Conservation (phyloP, 2,113 vertebrate species). For the Pseudorhombus dupliciocellatus region DNA sequence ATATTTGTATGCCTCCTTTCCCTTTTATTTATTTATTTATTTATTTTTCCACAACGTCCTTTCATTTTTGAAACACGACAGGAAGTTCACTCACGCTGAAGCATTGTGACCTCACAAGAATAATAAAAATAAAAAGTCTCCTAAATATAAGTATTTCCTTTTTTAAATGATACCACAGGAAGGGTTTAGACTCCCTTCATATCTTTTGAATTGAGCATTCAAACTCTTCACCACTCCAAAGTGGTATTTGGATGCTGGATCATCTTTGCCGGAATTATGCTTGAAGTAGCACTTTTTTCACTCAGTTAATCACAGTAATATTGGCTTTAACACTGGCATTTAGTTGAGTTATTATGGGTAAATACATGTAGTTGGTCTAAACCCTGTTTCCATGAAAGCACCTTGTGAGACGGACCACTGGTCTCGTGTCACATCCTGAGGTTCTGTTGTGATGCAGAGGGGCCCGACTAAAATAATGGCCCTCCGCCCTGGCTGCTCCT, state of each 20-base stretch:
- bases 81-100: not conserved
- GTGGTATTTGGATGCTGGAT: too few relatives aligned
- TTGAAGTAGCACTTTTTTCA: not conserved
- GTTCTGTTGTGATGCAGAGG: not conserved
- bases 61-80: not conserved
- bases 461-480: not conserved
- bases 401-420: not conserved
- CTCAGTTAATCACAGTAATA: too few relatives aligned
- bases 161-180: not conserved
- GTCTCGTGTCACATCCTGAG: not conserved
- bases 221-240: too few relatives aligned
- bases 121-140: not conserved
- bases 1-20: not conserved
- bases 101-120: not conserved
- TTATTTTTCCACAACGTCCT: not conserved
- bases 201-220: not conserved
- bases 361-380: not conserved
- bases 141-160: too few relatives aligned
- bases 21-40: too few relatives aligned
- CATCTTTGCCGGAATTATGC: not conserved
- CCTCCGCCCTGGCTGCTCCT: not conserved
- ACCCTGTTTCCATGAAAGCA: not conserved
- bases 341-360: too few relatives aligned
- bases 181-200: not conserved
- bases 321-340: too few relatives aligned